Conservation (phyloP, 2,797 vertebrate species). For the Cossypha caffra region DNA sequence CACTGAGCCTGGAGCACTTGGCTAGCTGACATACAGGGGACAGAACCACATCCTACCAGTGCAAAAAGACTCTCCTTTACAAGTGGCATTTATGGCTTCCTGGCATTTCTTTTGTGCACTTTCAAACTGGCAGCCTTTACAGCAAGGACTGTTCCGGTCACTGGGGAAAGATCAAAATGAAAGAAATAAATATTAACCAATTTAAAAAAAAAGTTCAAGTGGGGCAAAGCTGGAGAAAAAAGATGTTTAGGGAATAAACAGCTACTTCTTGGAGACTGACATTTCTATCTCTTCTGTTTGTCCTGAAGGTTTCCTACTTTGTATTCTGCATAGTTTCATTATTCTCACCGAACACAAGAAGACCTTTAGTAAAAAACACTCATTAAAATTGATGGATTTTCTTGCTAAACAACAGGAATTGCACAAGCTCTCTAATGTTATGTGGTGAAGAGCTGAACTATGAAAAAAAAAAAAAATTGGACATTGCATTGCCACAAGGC, state of each 20-base stretch:
- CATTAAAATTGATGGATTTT: not conserved
- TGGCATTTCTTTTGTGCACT: conserved; percentile 87
- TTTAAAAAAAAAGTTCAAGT: not conserved
- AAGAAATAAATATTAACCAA: not conserved
- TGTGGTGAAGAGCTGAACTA: accelerated
- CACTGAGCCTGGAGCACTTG: not conserved
- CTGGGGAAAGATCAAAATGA: conserved; percentile 69
- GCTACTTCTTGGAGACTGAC: not conserved
- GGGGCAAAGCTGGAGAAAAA: not conserved
- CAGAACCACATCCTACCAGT: conserved; percentile 81
- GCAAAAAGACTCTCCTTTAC: conserved; percentile 91
- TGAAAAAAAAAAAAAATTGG: accelerated
- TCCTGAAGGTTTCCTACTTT: not conserved
- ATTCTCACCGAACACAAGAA: not conserved
- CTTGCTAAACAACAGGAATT: not conserved
- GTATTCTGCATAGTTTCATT: not conserved
- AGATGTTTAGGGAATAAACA: not conserved
- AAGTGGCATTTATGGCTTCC: conserved; percentile 93
- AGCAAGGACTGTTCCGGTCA: conserved; percentile 96
- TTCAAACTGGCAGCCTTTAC: conserved; percentile 87
- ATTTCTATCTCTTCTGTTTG: not conserved
- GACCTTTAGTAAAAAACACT: not conserved
- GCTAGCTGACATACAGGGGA: not conserved
- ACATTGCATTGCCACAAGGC: not conserved
- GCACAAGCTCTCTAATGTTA: not conserved